Evolutionary conservation across 2,888 invertebrate genomes (phyloP), one percentile per base, ranked within the genome.

Genomic region (Pollenia angustigena): DNA sequence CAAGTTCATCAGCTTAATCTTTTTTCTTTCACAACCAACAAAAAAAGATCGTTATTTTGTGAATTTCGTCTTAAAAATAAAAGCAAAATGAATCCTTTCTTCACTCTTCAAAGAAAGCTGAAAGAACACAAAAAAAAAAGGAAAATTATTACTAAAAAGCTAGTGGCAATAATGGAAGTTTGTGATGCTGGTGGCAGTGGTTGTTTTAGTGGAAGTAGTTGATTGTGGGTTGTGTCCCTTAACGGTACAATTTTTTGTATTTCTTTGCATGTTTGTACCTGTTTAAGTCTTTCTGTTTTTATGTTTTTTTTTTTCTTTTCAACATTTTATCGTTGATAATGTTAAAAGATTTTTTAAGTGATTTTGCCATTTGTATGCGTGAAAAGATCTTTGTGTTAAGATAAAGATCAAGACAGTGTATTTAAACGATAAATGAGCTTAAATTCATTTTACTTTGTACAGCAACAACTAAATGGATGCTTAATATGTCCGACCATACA

Each of bases 211-310:
- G n/a, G 69, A 44, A 72, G 66, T 54, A 60, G 60, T 68, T 44
- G 58, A 68, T 84, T 78, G 87, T 87, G 87, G 87, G 87, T 81
- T 87, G 87, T 84, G 84, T 87, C 84, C 84, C 81, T 87, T 87
- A 87, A 87, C 87, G 84, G 87, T 81, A 87, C 32, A 81, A 76
- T 54, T 2, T 78, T 72, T 72, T 72, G 23, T 56, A 68, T 69
- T 71, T 75, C 62, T 78, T 72, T 60, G 72, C 78, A 84, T 84
- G 60, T 81, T 72, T 78, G 40, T 74, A 60, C 74, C 79, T 80
- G 74, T 60, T 75, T 32, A 42, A 16, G 52, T 44, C 23, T 50
- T 18, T 66, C 68, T 64, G 46, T 72, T 76, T 40, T 23, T 23
- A 2, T 23, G 1, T 23, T 3, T 58, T 32, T 40, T 64, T 12